Conservation (phyloP, 1,140 invertebrate species). For the Drosophila lacteicornis region DNA sequence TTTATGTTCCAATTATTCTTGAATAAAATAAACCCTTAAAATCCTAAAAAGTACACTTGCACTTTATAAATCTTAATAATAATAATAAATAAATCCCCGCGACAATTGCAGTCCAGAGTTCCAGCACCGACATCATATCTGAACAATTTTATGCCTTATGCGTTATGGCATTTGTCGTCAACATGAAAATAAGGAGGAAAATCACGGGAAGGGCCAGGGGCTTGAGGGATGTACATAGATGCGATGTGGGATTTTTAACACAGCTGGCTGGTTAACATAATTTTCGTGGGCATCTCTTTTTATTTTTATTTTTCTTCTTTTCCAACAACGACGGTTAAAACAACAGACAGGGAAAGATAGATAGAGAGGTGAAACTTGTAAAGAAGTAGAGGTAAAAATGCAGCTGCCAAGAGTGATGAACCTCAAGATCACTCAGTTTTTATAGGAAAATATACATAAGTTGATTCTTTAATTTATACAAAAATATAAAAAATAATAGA, state of each 20-base stretch:
- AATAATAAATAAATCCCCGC: constrained; percentile 2
- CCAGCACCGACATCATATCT: constrained; percentile 23
- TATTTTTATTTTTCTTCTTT: constrained; percentile 18
- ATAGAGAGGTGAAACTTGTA: not conserved
- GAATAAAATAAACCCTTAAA: not conserved
- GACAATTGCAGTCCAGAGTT: constrained; percentile 26
- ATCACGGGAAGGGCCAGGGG: not conserved
- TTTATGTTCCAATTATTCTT: no score
- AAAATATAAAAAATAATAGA: no score
- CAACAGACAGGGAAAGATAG: constrained; percentile 36
- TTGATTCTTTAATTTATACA: no score
- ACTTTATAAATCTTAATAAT: no score
- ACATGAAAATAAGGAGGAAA: not conserved
- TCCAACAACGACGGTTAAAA: constrained; percentile 43
- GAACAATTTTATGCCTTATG: constrained; percentile 39
- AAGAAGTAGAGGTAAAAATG: constrained; percentile 4
- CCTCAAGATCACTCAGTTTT: not conserved
- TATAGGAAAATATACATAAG: not conserved
- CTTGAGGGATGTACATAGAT: constrained; percentile 16
- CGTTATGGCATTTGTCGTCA: constrained; percentile 32
- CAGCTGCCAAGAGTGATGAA: not conserved
- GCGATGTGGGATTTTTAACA: constrained; percentile 72
- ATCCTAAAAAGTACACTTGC: not conserved
- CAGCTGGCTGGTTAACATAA: constrained; percentile 81
- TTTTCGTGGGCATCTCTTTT: constrained; percentile 75